Evolutionary conservation across 1,140 invertebrate species (phyloP).

Genomic region (Trichoplusia ni): DNA sequence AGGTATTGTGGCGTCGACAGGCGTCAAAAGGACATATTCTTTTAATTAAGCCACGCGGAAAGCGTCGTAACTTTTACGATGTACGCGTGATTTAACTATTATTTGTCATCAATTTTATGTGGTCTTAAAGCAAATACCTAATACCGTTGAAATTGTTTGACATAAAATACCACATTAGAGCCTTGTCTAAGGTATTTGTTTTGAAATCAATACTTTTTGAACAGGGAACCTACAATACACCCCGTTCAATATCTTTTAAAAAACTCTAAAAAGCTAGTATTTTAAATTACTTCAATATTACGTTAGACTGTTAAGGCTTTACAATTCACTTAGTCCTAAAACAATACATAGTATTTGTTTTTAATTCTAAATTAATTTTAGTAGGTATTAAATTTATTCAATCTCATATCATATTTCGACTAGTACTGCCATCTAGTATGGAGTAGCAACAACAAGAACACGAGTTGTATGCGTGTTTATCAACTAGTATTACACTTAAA

Average conservation of each 20-base stretch:
- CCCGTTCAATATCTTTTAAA: too few species aligned
- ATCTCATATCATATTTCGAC: too few species aligned
- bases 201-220: too few species aligned
- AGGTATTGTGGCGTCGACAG: too few species aligned
- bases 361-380: too few species aligned
- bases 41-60: constrained; percentile 79
- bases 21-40: constrained; percentile 74
- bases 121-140: constrained; percentile 75
- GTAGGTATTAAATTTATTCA: too few species aligned
- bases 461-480: not conserved
- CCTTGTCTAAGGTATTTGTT: constrained; percentile 16
- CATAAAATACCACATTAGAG: constrained; percentile 44
- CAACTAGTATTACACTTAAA: not conserved
- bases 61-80: constrained; percentile 79
- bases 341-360: too few species aligned
- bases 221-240: too few species aligned
- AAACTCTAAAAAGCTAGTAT: too few species aligned
- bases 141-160: constrained; percentile 45
- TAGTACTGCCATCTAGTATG: constrained; percentile 41
- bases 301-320: too few species aligned
- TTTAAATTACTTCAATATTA: too few species aligned
- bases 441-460: constrained; percentile 20
- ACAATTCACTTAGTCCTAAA: too few species aligned
- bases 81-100: constrained; percentile 80
- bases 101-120: constrained; percentile 81